Conservation (phyloP, 2,888 invertebrate species). For the Matsumyia berberina region DNA sequence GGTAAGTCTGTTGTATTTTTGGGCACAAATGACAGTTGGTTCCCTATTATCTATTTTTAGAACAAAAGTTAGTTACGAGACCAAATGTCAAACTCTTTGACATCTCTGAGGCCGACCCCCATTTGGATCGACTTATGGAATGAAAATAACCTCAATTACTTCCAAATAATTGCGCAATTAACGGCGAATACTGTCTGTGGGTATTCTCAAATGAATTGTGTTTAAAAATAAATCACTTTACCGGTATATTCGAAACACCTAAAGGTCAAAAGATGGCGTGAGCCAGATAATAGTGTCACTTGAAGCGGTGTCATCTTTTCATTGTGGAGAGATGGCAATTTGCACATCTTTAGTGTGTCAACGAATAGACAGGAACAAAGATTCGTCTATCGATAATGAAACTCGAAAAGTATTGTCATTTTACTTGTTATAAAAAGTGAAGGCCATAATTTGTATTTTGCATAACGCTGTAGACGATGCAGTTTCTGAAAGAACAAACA, state of each 20-base stretch:
- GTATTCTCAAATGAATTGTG: not conserved
- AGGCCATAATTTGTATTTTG: constrained; percentile 24
- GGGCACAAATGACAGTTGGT: constrained; percentile 26
- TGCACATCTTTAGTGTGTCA: constrained; percentile 29
- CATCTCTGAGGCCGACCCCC: constrained; percentile 11
- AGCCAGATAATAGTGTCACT: constrained; percentile 14
- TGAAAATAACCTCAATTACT: constrained; percentile 48
- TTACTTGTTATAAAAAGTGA: constrained; percentile 36
- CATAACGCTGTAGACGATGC: constrained; percentile 4
- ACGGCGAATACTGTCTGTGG: constrained; percentile 1
- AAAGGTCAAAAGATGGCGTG: constrained; percentile 11
- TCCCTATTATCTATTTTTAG: constrained; percentile 10
- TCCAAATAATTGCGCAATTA: constrained; percentile 41
- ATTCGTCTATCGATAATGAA: not conserved
- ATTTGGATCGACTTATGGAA: not conserved
- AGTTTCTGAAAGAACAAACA: not conserved
- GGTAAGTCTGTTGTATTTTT: not conserved
- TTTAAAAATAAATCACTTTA: constrained; percentile 35
- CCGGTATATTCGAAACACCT: constrained; percentile 3
- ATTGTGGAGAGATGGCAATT: constrained; percentile 1
- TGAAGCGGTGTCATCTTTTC: not conserved
- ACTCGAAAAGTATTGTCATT: not conserved
- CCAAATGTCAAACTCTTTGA: constrained; percentile 34
- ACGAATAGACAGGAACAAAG: not conserved
- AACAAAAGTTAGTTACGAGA: constrained; percentile 1